Evolutionary conservation across 2,797 vertebrate genomes (phyloP).

Genomic region (Sebastes vulpes): DNA sequence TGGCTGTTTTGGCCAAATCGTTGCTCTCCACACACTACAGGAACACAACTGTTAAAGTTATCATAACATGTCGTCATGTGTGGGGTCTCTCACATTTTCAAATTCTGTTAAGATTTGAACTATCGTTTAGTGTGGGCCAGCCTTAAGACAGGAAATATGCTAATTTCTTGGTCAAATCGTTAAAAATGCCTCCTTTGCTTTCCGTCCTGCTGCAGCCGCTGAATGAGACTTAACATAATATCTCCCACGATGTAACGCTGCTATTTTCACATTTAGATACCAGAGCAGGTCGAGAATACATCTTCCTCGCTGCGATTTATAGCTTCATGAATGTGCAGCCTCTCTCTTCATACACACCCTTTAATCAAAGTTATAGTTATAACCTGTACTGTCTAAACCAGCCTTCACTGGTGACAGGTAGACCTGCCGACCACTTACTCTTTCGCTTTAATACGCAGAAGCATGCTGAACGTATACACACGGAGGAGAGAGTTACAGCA

Average conservation of each 20-base stretch:
- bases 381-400: slow-evolving; percentile 24
- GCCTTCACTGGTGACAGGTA: slow-evolving; percentile 13
- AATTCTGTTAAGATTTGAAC: too few species aligned
- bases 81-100: too few species aligned
- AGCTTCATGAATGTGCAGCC: slow-evolving; percentile 39
- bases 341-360: slow-evolving; percentile 37
- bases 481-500: slow-evolving; percentile 23
- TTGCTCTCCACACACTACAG: too few species aligned
- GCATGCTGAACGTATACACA: slow-evolving; percentile 1
- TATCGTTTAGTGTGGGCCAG: too few species aligned
- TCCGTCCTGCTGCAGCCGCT: not conserved
- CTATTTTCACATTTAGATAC: slow-evolving; percentile 29
- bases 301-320: slow-evolving; percentile 41
- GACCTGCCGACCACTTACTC: not conserved
- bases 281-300: slow-evolving; percentile 6
- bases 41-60: too few species aligned
- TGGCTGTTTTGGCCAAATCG: too few species aligned
- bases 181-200: not conserved
- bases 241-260: not conserved
- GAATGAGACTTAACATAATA: not conserved
- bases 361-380: slow-evolving; percentile 68
- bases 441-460: slow-evolving; percentile 34
- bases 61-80: too few species aligned
- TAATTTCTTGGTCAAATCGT: not conserved
- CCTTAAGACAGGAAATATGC: not conserved